phyloP scores from a whole-genome alignment of 1,140 invertebrate species.

The Drosophila kanapiae region DNA sequence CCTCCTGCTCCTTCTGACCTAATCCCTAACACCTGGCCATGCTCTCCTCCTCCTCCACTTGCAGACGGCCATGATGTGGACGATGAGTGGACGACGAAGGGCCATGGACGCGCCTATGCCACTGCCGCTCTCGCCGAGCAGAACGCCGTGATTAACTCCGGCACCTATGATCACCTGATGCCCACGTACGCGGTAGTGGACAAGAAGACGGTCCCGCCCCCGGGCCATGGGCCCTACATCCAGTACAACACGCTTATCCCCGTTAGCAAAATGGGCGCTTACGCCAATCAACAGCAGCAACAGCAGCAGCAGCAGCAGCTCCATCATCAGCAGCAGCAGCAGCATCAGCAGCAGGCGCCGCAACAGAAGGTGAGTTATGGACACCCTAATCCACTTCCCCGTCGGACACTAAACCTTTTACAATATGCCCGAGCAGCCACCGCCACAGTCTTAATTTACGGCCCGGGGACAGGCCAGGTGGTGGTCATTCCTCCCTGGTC shows the following conservation, averaged over 20 bases:
- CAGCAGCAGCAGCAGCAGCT: constrained; percentile 60
- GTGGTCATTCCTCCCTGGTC: background rate
- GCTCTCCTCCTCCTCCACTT: background rate
- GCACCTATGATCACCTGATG: constrained; percentile 84
- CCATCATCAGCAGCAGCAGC: constrained; percentile 68
- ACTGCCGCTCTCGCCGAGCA: constrained; percentile 83
- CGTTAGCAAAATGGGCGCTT: constrained; percentile 84
- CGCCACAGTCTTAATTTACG: constrained; percentile 68
- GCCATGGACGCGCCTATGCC: constrained; percentile 80
- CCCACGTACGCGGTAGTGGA: constrained; percentile 84
- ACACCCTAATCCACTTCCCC: constrained; percentile 71
- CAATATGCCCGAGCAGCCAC: constrained; percentile 52
- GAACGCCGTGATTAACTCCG: constrained; percentile 82
- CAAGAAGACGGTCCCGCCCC: constrained; percentile 68
- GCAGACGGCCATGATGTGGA: constrained; percentile 81
- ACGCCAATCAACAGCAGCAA: constrained; percentile 77
- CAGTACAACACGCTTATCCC: constrained; percentile 85
- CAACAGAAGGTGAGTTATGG: constrained; percentile 79
- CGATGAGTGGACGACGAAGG: constrained; percentile 83
- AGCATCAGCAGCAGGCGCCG: constrained; percentile 61
- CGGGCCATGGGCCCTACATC: constrained; percentile 75
- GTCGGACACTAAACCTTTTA: constrained; percentile 78
- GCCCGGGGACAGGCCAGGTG: constrained; percentile 41
- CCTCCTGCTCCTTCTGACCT: constrained; percentile 9
- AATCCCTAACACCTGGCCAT: constrained; percentile 10